Percentiles rank a stretch among this genome's conserved stretches.
phyloP scores from a whole-genome alignment of 2,888 invertebrate species.

The Gasteruption jaculator region DNA sequence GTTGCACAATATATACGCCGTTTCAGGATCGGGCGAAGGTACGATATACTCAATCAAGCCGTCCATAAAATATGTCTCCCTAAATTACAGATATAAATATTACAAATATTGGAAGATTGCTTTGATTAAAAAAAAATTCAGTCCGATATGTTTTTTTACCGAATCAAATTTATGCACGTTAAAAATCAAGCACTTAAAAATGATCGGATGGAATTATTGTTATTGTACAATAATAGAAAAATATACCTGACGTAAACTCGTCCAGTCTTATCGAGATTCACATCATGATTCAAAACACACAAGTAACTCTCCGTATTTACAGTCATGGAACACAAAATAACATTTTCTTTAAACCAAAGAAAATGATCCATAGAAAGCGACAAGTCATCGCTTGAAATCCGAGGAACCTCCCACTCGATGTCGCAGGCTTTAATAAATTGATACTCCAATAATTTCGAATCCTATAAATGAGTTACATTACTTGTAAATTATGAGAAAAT shows the following conservation, averaged over 20 bases:
- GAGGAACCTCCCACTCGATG: constrained; percentile 35
- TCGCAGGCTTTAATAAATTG: constrained; percentile 32
- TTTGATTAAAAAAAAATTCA: constrained; percentile 8
- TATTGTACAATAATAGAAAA: constrained; percentile 3
- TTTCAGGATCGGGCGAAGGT: constrained; percentile 29
- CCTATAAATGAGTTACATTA: constrained; percentile 24
- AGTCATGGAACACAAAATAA: constrained; percentile 49
- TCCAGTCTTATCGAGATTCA: constrained; percentile 20
- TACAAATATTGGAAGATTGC: constrained; percentile 2
- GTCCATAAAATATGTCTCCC: constrained; percentile 33
- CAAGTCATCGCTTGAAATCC: constrained; percentile 6
- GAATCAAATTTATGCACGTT: no score
- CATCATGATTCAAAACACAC: constrained; percentile 32
- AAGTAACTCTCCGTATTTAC: constrained; percentile 27
- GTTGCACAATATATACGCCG: constrained; percentile 44
- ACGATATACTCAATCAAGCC: constrained; percentile 43
- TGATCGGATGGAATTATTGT: constrained; percentile 1
- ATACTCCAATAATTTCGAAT: constrained; percentile 29
- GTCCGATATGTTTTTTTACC: neutral
- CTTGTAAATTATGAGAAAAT: neutral
- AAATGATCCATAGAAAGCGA: constrained; percentile 55
- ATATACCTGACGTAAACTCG: constrained; percentile 31
- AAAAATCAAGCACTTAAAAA: no score
- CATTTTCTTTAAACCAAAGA: constrained; percentile 55
- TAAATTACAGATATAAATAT: constrained; percentile 18